These are phyloP conservation scores for Hoplodrina blanda DNA, from an alignment of 2,888 invertebrate species.

Conservation along the genomic window DNA sequence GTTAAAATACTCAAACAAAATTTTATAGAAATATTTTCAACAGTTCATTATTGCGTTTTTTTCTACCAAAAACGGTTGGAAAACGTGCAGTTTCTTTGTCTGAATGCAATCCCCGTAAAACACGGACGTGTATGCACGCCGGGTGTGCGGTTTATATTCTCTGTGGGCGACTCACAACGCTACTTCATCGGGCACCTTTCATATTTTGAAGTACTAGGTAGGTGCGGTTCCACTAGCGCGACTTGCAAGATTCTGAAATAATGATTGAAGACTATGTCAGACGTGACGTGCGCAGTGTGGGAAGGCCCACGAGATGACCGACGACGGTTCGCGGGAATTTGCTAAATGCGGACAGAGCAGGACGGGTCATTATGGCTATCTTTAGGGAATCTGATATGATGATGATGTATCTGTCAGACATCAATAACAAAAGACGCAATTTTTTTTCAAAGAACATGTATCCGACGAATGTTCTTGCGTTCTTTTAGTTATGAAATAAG, in stretches of 20 bases:
- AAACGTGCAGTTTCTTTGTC: conserved; percentile 64
- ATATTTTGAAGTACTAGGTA: conserved; percentile 75
- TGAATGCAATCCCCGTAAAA: conserved; percentile 84
- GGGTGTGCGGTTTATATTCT: conserved; percentile 61
- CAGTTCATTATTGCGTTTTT: conserved; percentile 39
- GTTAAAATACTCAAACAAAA: conserved; percentile 19
- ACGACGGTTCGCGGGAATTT: too few relatives aligned
- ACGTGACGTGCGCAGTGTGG: too few relatives aligned
- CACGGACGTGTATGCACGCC: conserved; percentile 67
- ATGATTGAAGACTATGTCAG: neutral
- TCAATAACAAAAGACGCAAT: neutral
- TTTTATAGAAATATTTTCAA: conserved; percentile 15
- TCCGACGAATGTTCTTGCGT: too few relatives aligned
- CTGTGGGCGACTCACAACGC: conserved; percentile 61
- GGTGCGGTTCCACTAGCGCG: conserved; percentile 60
- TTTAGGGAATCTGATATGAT: too few relatives aligned
- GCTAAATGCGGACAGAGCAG: too few relatives aligned
- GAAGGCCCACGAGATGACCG: too few relatives aligned
- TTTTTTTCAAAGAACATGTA: too few relatives aligned
- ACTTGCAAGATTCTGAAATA: neutral
- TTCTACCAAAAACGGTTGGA: conserved; percentile 21
- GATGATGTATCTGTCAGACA: too few relatives aligned
- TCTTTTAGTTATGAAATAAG: too few relatives aligned
- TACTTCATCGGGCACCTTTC: conserved; percentile 77
- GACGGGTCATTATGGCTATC: too few relatives aligned